Evolutionary conservation across 1,140 invertebrate species (phyloP).

Genomic region (Zeugodacus cucurbitae): DNA sequence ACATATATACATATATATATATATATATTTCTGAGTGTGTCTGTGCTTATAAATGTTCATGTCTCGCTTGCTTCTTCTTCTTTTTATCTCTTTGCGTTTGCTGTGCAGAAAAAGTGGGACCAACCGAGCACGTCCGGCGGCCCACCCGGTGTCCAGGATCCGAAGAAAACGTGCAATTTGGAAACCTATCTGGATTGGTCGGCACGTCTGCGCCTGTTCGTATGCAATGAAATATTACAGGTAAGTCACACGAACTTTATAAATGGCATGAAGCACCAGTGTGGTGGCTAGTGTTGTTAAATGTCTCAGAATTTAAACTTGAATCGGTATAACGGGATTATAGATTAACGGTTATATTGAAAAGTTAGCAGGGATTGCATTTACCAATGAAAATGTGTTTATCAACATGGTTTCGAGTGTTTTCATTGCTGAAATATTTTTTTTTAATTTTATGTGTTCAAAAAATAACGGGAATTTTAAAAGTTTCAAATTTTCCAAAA

Average conservation of each 20-base stretch:
- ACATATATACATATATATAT: neutral
- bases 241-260: conserved; percentile 47
- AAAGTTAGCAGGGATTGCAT: no score
- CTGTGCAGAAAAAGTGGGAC: conserved; percentile 58
- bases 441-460: no score
- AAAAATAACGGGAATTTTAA: no score
- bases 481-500: no score
- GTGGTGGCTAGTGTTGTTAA: neutral
- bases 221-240: conserved; percentile 65
- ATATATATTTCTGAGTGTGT: neutral
- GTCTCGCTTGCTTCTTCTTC: neutral
- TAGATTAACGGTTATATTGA: neutral
- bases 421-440: no score
- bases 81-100: neutral
- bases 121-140: conserved; percentile 59
- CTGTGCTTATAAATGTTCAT: neutral
- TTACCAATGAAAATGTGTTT: neutral
- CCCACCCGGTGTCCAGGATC: conserved; percentile 57
- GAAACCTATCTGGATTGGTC: conserved; percentile 65
- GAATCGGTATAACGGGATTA: neutral
- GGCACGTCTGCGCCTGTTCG: conserved; percentile 63
- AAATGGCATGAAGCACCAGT: neutral
- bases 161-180: conserved; percentile 65
- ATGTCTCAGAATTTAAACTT: neutral
- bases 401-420: neutral